Evolutionary conservation across 2,113 vertebrate species (phyloP).

Genomic region (Pollimyrus isidori): DNA sequence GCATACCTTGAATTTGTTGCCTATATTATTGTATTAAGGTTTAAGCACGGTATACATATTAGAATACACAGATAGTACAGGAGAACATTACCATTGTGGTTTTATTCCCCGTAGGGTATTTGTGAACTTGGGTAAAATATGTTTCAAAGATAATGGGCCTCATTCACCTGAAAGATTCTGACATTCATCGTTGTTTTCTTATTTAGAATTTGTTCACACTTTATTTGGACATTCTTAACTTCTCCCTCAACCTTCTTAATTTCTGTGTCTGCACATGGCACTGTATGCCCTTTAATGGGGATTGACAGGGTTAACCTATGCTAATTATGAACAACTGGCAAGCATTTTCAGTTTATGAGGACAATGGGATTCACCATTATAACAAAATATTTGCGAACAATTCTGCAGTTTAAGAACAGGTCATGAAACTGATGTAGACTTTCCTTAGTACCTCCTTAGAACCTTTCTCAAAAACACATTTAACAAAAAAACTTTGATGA

Average conservation of each 20-base stretch:
- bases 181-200: not conserved
- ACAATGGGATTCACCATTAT: not conserved
- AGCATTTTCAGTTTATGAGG: not conserved
- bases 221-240: not conserved
- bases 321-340: not conserved
- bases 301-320: not conserved
- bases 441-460: not conserved
- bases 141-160: not conserved
- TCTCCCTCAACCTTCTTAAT: not conserved
- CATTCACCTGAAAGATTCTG: not conserved
- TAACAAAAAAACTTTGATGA: not conserved
- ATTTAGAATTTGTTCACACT: not conserved
- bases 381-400: not conserved
- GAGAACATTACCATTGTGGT: not conserved
- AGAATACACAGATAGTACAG: not conserved
- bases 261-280: not conserved
- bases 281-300: not conserved
- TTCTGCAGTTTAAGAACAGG: not conserved
- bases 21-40: not conserved
- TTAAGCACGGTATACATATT: not conserved
- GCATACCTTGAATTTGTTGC: not conserved
- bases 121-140: not conserved
- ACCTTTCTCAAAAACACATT: not conserved
- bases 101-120: not conserved
- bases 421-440: not conserved